Percentiles rank a stretch among this genome's conserved stretches.
Conservation (phyloP, 1,140 invertebrate species). For the Cyphomyrmex costatus region DNA sequence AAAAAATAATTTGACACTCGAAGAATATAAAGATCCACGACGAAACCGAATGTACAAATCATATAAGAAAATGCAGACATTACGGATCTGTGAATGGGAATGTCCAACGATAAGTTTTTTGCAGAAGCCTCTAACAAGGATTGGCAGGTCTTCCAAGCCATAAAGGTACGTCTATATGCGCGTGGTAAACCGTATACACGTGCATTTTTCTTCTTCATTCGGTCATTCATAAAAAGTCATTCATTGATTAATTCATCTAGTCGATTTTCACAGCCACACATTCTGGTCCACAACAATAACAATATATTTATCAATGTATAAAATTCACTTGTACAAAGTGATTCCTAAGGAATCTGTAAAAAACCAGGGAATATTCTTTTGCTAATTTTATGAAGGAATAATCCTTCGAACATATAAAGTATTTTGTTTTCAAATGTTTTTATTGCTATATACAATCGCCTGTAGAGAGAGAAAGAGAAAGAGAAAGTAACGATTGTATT, state of each 20-base stretch:
- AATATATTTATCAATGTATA: too few species aligned
- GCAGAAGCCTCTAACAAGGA: conserved; percentile 83
- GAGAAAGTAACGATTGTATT: too few species aligned
- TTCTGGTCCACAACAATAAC: neutral
- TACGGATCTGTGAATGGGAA: conserved; percentile 85
- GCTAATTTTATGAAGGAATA: too few species aligned
- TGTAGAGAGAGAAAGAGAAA: too few species aligned
- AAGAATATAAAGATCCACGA: neutral
- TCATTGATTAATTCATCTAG: conserved; percentile 62
- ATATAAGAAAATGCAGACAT: conserved; percentile 80
- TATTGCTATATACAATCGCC: too few species aligned
- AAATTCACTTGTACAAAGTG: too few species aligned
- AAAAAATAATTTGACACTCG: neutral
- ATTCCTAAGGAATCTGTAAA: too few species aligned
- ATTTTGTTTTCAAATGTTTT: too few species aligned
- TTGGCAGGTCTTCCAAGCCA: conserved; percentile 85
- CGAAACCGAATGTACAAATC: conserved; percentile 63
- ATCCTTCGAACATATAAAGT: too few species aligned
- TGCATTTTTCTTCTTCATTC: conserved; percentile 76
- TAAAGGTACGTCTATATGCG: conserved; percentile 83
- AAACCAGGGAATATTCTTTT: too few species aligned
- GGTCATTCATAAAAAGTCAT: conserved; percentile 83
- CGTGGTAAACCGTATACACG: conserved; percentile 74
- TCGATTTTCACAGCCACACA: neutral
- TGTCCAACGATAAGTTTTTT: conserved; percentile 84